Evolutionary conservation across 2,113 vertebrate genomes (phyloP).

Genomic region (Sapajus apella): DNA sequence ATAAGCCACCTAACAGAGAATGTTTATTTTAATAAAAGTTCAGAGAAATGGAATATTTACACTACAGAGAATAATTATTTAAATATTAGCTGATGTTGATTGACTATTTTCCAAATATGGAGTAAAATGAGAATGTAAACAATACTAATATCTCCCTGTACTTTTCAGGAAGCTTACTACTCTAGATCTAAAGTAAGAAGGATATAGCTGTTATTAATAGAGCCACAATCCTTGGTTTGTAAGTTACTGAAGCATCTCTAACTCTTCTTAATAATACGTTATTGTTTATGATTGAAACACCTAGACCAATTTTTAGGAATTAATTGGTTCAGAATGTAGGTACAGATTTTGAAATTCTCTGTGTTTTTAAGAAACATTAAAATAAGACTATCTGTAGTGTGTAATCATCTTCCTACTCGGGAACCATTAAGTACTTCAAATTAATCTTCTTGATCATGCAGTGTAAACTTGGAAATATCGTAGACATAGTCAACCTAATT

Average conservation of each 20-base stretch:
- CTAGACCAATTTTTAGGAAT: background rate
- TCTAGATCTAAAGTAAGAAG: background rate
- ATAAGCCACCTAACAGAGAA: background rate
- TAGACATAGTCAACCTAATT: background rate
- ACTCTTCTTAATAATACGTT: background rate
- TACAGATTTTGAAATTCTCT: background rate
- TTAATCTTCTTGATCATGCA: background rate
- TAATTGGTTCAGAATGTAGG: background rate
- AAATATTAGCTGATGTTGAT: background rate
- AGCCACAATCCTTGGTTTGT: background rate
- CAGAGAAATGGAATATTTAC: background rate
- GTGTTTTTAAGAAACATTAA: background rate
- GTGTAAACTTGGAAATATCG: background rate
- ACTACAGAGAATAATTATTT: background rate
- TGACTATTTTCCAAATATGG: background rate
- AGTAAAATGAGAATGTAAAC: background rate
- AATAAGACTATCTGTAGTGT: background rate
- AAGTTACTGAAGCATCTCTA: background rate
- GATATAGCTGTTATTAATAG: background rate
- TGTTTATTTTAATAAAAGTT: background rate
- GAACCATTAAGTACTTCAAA: conserved; percentile 7
- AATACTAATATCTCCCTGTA: too few relatives aligned
- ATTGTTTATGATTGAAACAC: background rate
- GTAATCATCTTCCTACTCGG: background rate
- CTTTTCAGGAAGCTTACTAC: background rate